Conservation (phyloP, 2,797 vertebrate genomes). For the Microtus agrestis region DNA sequence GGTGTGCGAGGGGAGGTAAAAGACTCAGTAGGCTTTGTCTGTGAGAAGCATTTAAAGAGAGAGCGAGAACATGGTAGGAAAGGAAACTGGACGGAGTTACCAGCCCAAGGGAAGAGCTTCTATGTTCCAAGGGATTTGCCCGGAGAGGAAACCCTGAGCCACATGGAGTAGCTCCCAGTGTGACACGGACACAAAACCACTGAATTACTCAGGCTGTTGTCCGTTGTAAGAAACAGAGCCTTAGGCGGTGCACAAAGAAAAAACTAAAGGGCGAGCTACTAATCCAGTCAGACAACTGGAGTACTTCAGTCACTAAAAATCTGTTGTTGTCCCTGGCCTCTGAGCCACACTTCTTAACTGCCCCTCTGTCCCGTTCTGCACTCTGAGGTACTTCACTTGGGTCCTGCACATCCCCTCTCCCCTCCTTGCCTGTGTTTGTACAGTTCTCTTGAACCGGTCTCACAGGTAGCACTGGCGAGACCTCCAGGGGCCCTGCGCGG, state of each 20-base stretch:
- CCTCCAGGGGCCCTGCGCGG: too few relatives aligned
- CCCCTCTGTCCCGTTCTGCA: neutral
- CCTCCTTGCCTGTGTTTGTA: neutral
- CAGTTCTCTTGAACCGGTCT: conserved; percentile 42
- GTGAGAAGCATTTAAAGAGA: neutral
- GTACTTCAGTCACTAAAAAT: neutral
- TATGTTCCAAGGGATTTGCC: neutral
- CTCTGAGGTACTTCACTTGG: neutral
- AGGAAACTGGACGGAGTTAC: neutral
- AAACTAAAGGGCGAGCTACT: neutral
- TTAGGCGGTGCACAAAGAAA: neutral
- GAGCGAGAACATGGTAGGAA: neutral
- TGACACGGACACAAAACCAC: neutral
- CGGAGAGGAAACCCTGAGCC: neutral
- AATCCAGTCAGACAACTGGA: neutral
- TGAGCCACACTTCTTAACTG: neutral
- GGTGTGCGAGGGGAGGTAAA: accelerated
- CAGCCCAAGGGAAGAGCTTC: neutral
- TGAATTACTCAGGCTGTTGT: neutral
- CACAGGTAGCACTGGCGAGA: neutral
- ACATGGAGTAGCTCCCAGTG: neutral
- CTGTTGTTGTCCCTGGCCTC: neutral
- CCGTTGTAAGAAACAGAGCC: neutral
- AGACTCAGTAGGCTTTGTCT: neutral
- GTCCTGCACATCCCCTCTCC: neutral